A percentile compares a stretch with the other conserved stretches of the same genome.
These are phyloP conservation scores for Helogale parvula DNA, from an alignment of 2,113 vertebrate genomes.

Conservation along the genomic window DNA sequence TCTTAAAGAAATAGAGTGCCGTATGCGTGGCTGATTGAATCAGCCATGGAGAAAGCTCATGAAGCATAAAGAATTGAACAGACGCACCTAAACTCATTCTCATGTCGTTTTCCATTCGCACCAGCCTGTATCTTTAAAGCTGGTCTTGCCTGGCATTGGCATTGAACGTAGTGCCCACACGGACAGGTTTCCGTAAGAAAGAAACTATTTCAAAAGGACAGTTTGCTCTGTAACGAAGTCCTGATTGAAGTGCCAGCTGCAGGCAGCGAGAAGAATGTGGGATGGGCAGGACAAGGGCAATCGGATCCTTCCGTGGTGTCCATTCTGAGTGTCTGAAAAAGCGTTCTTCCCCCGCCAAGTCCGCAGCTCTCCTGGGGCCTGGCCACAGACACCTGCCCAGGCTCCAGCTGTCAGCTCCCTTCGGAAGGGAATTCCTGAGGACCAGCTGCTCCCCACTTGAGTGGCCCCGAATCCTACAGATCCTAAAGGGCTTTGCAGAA, in stretches of 20 bases:
- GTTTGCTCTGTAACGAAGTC: neutral
- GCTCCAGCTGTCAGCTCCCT: neutral
- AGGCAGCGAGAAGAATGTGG: neutral
- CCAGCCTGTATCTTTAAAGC: neutral
- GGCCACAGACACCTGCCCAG: neutral
- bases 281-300: neutral
- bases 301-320: neutral
- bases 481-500: constrained; percentile 26
- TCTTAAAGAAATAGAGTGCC: neutral
- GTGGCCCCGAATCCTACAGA: constrained; percentile 5
- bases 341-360: neutral
- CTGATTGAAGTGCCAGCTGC: constrained; percentile 38
- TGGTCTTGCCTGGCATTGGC: neutral
- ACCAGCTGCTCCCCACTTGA: constrained; percentile 44
- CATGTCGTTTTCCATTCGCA: neutral
- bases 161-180: neutral
- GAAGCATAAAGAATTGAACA: neutral
- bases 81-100: neutral
- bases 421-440: neutral
- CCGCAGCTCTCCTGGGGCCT: neutral
- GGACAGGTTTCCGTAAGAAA: neutral
- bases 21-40: neutral
- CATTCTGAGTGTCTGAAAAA: neutral
- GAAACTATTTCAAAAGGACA: constrained; percentile 36
- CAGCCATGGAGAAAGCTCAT: neutral